These are phyloP conservation scores for Mythimna impura DNA, from an alignment of 2,888 invertebrate genomes.

Conservation along the genomic window DNA sequence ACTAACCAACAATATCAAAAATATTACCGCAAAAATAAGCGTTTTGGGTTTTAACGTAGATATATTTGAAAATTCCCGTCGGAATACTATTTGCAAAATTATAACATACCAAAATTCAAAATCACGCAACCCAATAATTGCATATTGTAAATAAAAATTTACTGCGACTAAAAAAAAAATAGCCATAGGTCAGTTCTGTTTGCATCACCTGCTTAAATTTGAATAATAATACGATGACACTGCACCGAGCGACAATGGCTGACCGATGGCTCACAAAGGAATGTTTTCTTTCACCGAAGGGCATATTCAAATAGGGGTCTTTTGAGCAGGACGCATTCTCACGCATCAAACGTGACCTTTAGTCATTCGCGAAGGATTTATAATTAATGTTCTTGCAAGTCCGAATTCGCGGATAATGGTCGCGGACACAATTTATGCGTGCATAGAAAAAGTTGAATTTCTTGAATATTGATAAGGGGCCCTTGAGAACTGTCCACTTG, in stretches of 20 bases:
- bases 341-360: slow-evolving; percentile 89
- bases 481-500: slow-evolving; percentile 86
- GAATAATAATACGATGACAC: slow-evolving; percentile 86
- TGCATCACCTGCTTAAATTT: slow-evolving; percentile 83
- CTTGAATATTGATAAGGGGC: slow-evolving; percentile 86
- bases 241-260: slow-evolving; percentile 78
- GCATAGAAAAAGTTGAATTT: slow-evolving; percentile 84
- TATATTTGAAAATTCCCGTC: not conserved
- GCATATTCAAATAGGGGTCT: slow-evolving; percentile 90
- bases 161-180: slow-evolving; percentile 57
- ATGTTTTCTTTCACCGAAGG: slow-evolving; percentile 86
- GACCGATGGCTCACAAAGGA: slow-evolving; percentile 76
- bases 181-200: slow-evolving; percentile 85
- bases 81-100: slow-evolving; percentile 3
- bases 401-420: slow-evolving; percentile 83
- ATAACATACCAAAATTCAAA: slow-evolving; percentile 16
- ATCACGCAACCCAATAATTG: slow-evolving; percentile 61
- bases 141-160: slow-evolving; percentile 60
- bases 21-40: too few relatives aligned
- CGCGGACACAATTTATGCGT: slow-evolving; percentile 80
- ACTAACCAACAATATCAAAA: too few relatives aligned
- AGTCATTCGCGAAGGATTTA: slow-evolving; percentile 80
- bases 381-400: slow-evolving; percentile 88
- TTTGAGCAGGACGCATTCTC: slow-evolving; percentile 83
- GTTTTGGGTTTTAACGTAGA: too few relatives aligned